Evolutionary conservation across 1,140 invertebrate genomes (phyloP).

Genomic region (Bombus huntii): DNA sequence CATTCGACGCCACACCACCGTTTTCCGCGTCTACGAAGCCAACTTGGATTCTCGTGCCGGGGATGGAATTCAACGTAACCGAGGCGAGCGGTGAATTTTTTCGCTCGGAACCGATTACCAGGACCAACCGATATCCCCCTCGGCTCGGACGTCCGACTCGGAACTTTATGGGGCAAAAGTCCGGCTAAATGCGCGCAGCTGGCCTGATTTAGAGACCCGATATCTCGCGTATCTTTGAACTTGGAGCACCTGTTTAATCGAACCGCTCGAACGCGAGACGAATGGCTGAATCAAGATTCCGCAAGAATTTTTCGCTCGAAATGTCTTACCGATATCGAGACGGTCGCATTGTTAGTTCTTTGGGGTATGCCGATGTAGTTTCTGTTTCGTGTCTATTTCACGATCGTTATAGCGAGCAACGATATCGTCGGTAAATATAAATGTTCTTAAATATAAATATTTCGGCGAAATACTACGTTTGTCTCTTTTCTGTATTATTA

Average conservation of each 20-base stretch:
- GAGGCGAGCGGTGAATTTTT: neutral
- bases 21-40: neutral
- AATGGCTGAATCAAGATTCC: neutral
- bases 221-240: conserved; percentile 2
- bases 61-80: neutral
- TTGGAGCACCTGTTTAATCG: neutral
- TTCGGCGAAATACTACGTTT: too few relatives aligned
- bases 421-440: too few relatives aligned
- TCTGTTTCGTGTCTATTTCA: too few relatives aligned
- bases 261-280: too few relatives aligned
- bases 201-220: neutral
- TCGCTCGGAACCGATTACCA: neutral
- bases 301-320: neutral
- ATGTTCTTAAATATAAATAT: too few relatives aligned
- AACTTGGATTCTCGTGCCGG: neutral
- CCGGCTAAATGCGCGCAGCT: neutral
- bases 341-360: neutral
- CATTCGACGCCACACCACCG: neutral
- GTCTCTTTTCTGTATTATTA: too few relatives aligned
- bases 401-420: too few relatives aligned
- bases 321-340: neutral
- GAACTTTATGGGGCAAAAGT: neutral
- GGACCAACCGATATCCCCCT: neutral
- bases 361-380: neutral
- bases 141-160: too few relatives aligned